phyloP scores from a whole-genome alignment of 2,888 invertebrate genomes.

The Eilema depressum region DNA sequence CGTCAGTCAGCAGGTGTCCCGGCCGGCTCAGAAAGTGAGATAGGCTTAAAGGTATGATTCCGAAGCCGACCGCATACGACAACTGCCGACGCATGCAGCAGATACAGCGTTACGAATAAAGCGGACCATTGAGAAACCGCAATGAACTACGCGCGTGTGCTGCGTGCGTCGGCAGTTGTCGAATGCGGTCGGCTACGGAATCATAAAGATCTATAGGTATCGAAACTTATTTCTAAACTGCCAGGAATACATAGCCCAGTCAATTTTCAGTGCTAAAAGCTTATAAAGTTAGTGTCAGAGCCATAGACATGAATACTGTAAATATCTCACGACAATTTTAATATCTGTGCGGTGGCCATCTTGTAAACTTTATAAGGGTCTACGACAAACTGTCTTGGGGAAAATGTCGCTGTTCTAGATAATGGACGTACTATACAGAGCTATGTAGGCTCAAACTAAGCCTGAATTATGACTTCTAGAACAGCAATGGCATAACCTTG shows the following conservation, averaged over 20 bases:
- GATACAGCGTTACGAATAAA: no score
- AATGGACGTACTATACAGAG: not conserved
- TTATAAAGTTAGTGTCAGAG: conserved; percentile 2
- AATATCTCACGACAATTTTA: not conserved
- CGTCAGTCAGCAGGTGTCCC: no score
- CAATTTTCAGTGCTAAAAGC: not conserved
- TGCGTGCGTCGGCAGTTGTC: no score
- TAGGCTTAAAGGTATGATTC: no score
- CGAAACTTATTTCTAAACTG: not conserved
- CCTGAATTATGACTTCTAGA: no score
- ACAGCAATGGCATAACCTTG: no score
- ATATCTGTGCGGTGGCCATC: conserved; percentile 10
- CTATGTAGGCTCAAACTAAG: not conserved
- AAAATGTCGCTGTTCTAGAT: not conserved
- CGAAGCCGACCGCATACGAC: no score
- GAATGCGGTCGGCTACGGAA: no score
- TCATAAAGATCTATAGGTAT: not conserved
- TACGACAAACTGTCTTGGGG: not conserved
- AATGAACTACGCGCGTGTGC: no score
- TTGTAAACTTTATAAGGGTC: conserved; percentile 9
- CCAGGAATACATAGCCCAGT: not conserved
- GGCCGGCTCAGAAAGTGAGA: no score
- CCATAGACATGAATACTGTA: not conserved
- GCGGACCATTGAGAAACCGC: no score
- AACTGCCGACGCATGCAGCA: no score